Conservation (phyloP, 2,888 invertebrate genomes). For the Hoplodrina blanda region DNA sequence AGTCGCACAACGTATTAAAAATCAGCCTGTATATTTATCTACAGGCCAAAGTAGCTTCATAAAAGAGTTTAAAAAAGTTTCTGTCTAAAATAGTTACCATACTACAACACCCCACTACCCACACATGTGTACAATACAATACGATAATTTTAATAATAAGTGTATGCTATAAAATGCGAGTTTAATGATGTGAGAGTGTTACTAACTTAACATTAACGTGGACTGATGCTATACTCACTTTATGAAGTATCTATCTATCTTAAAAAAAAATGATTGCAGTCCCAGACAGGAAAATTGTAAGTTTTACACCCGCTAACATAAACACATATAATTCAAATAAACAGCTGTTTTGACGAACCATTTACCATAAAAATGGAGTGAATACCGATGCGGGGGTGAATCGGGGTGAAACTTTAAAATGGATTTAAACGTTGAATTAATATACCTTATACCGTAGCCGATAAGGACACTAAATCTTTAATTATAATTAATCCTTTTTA, state of each 20-base stretch:
- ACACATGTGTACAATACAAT: slow-evolving; percentile 16
- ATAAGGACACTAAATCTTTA: too few relatives aligned
- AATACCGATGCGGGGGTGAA: too few relatives aligned
- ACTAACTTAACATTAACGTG: slow-evolving; percentile 29
- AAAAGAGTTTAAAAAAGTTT: too few relatives aligned
- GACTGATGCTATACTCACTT: slow-evolving; percentile 49
- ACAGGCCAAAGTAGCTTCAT: too few relatives aligned
- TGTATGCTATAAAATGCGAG: slow-evolving; percentile 37
- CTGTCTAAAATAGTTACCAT: background rate
- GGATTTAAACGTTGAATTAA: too few relatives aligned
- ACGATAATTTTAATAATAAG: slow-evolving; percentile 34
- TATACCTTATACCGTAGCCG: too few relatives aligned
- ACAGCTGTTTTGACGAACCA: slow-evolving; percentile 15
- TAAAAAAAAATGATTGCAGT: slow-evolving; percentile 20
- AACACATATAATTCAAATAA: slow-evolving; percentile 1
- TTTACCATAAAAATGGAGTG: background rate
- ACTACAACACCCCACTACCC: slow-evolving; percentile 3
- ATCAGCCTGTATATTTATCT: too few relatives aligned
- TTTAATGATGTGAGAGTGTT: slow-evolving; percentile 24
- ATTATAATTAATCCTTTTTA: too few relatives aligned
- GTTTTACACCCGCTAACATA: slow-evolving; percentile 2
- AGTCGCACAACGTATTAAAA: too few relatives aligned
- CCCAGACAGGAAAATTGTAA: slow-evolving; percentile 8
- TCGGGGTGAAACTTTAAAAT: too few relatives aligned
- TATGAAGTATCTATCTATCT: slow-evolving; percentile 24